Evolutionary conservation across 1,140 invertebrate genomes (phyloP).

Genomic region (Eurosta solidaginis): DNA sequence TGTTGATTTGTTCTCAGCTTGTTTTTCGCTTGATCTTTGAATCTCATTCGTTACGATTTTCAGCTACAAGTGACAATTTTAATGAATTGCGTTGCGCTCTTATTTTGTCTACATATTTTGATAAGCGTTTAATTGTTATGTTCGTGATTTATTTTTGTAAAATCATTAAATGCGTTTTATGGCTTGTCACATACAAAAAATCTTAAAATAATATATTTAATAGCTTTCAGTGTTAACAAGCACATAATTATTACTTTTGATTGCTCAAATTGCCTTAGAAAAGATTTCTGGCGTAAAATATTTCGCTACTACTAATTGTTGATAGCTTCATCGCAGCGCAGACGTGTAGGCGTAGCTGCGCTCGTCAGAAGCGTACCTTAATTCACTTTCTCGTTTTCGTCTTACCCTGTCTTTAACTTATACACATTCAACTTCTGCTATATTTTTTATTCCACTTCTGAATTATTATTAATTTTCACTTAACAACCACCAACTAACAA

Average conservation of each 20-base stretch:
- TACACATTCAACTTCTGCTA: not conserved
- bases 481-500: not conserved
- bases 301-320: not conserved
- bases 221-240: not conserved
- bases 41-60: not conserved
- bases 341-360: not conserved
- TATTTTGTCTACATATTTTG: not conserved
- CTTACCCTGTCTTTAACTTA: not conserved
- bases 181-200: not conserved
- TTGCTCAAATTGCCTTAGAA: not conserved
- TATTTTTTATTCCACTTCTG: too few relatives aligned
- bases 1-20: not conserved
- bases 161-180: too few relatives aligned
- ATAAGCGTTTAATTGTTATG: not conserved
- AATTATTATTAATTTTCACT: constrained; percentile 14
- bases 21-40: not conserved
- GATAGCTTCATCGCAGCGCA: not conserved
- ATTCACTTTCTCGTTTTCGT: not conserved
- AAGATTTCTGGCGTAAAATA: not conserved
- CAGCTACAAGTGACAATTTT: not conserved
- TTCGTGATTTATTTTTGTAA: too few relatives aligned
- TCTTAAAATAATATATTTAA: not conserved
- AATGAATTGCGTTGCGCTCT: not conserved
- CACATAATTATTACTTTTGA: not conserved
- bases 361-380: not conserved